Evolutionary conservation across 2,113 vertebrate species (phyloP), one percentile per base, ranked within the genome.

Genomic region (Sprattus sprattus): DNA sequence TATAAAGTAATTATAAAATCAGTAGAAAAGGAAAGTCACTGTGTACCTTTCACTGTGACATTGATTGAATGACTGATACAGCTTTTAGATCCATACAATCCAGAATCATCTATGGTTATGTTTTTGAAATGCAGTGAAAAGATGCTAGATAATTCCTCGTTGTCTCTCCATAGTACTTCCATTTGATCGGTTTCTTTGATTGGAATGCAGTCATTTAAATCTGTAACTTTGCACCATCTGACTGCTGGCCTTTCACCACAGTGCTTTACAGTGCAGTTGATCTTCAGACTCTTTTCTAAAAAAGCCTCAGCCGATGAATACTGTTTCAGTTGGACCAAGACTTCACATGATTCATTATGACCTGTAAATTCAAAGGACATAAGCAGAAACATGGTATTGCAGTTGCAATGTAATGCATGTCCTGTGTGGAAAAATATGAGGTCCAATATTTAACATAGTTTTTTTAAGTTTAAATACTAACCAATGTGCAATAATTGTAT

Each of bases 41-140:
- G 84, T 90, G 93, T 85, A 95, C 95, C 91, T 3, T 54, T 0
- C 22, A 95, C 89, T 11, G 4, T 82, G 13, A 95, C 82, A 0
- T 22, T 86, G 82, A 95, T 92, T 3, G 0, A 0, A 44, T 94
- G 93, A 50, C 94, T 0, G 0, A 87, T 0, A 44, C 0, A 0
- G 0, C 0, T 0, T 47, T n/a, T 18, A 4, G 54, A 6, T 46
- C 0, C 0, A 2, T 95, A 95, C 0, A 1, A 0, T 28, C 94
- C 94, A 1, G 87, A 44, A 75, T 95, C 88, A 0, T 0, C 80
- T 47, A 0, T 46, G n/a, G 57, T 46, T 8, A 93, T 18, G 0
- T 80, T 87, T 0, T 49, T 1, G 22, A 95, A 92, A 0, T 46
- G 3, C 83, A 95, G 83, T 82, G 45, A 85, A 0, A 9, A 88